Evolutionary conservation across 2,113 vertebrate species (phyloP).

Genomic region (Gymnarchus niloticus): DNA sequence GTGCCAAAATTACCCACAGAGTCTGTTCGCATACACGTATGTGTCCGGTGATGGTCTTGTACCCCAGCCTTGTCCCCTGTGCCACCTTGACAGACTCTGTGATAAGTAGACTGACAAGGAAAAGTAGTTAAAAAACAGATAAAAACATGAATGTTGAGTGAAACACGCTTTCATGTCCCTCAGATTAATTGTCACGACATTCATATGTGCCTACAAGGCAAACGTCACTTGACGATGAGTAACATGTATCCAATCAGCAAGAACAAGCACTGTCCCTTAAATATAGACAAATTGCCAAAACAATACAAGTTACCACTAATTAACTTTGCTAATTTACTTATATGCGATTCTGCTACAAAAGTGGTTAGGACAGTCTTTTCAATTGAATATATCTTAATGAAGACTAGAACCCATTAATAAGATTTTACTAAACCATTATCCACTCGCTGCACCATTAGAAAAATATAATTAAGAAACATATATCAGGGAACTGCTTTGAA

Average conservation of each 20-base stretch:
- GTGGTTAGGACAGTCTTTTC: background rate
- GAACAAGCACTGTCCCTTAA: background rate
- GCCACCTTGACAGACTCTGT: too few relatives aligned
- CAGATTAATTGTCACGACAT: background rate
- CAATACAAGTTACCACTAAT: background rate
- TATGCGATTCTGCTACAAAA: background rate
- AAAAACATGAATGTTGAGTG: background rate
- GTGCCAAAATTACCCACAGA: too few relatives aligned
- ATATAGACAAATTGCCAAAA: background rate
- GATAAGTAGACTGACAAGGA: too few relatives aligned
- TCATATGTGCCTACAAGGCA: background rate
- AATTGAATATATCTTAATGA: constrained; percentile 6
- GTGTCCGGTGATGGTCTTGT: too few relatives aligned
- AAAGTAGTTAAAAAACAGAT: too few relatives aligned
- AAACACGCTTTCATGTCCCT: background rate
- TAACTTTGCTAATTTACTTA: background rate
- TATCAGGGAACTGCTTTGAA: constrained; percentile 1
- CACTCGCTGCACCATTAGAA: background rate
- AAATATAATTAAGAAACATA: constrained; percentile 17
- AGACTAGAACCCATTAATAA: constrained; percentile 4
- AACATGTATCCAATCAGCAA: background rate
- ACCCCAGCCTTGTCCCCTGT: too few relatives aligned
- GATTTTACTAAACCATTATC: constrained; percentile 13
- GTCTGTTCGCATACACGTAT: too few relatives aligned
- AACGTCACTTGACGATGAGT: background rate